Evolutionary conservation across 2,888 invertebrate species (phyloP).

Genomic region (Escarpia spicata): DNA sequence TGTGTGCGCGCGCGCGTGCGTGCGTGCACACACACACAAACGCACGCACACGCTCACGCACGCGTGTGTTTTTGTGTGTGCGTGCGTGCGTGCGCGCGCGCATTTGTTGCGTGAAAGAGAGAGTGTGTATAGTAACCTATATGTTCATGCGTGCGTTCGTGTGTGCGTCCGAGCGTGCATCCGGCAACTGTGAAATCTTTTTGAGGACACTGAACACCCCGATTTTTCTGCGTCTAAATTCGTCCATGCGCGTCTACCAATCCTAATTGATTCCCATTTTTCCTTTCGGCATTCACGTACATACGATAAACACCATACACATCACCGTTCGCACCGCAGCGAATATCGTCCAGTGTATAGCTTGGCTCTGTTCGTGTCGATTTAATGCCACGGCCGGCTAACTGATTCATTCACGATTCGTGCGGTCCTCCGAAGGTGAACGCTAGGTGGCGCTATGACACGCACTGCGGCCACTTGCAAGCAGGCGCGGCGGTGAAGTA

Average conservation of each 20-base stretch:
- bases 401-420: not conserved
- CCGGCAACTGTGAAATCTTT: no score
- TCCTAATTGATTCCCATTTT: not conserved
- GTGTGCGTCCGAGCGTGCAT: no score
- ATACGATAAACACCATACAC: not conserved
- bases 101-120: no score
- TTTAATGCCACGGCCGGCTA: not conserved
- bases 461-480: not conserved
- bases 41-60: no score
- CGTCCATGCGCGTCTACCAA: not conserved
- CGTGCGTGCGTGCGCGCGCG: no score
- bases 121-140: no score
- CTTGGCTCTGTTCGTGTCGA: not conserved
- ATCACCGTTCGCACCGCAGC: not conserved
- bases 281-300: not conserved
- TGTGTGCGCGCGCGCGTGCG: no score
- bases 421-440: not conserved
- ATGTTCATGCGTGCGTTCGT: no score
- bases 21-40: no score
- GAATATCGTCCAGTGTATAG: not conserved
- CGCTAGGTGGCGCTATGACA: not conserved
- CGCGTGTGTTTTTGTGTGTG: no score
- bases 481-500: not conserved
- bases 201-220: no score
- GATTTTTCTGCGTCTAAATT: no score